phyloP scores from a whole-genome alignment of 2,797 vertebrate species.

The Chelonia mydas region DNA sequence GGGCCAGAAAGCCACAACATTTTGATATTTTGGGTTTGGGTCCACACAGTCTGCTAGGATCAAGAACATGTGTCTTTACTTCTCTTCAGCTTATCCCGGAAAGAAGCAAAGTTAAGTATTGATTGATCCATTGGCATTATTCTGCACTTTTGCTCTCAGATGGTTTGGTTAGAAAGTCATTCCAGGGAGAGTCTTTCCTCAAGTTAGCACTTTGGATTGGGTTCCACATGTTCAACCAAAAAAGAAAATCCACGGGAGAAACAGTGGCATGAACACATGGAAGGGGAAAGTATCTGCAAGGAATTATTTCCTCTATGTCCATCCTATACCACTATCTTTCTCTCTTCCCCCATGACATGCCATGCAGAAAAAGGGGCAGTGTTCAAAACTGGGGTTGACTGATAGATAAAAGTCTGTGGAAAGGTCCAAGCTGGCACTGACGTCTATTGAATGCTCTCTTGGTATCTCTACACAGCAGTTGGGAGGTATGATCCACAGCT shows the following conservation, averaged over 20 bases:
- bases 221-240: not conserved
- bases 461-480: not conserved
- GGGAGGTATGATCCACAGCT: not conserved
- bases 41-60: not conserved
- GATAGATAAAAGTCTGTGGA: not conserved
- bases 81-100: not conserved
- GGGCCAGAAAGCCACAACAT: not conserved
- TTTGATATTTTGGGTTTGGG: not conserved
- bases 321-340: not conserved
- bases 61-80: not conserved
- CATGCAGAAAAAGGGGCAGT: not conserved
- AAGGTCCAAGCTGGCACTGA: not conserved
- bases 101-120: not conserved
- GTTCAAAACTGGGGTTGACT: not conserved
- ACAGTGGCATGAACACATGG: not conserved
- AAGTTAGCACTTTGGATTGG: not conserved
- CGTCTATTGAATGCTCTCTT: not conserved
- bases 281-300: not conserved
- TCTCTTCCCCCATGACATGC: not conserved
- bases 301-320: not conserved
- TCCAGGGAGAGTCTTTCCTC: not conserved
- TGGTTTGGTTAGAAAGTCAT: not conserved
- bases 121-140: not conserved
- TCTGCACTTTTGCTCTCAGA: not conserved
- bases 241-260: not conserved